phyloP scores from a whole-genome alignment of 64 coral and sea anemone genomes.

The Montipora cactus region DNA sequence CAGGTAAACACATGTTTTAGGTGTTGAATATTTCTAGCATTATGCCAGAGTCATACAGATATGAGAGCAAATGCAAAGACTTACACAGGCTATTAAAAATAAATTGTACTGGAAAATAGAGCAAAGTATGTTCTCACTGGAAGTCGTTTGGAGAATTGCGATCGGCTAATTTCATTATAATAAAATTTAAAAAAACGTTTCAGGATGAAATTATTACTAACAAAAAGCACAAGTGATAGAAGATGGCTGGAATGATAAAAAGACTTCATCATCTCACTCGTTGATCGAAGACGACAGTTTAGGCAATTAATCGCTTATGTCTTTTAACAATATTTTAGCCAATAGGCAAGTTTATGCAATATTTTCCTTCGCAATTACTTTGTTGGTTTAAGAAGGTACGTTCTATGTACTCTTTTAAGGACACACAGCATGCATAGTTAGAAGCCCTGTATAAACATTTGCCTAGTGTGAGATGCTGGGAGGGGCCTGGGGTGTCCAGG shows the following conservation, averaged over 20 bases:
- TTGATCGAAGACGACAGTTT: not conserved
- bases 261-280: constrained; percentile 9
- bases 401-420: not conserved
- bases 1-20: constrained; percentile 23
- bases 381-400: not conserved
- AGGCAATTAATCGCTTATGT: not conserved
- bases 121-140: not conserved
- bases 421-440: not conserved
- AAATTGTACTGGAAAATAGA: constrained; percentile 12
- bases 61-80: constrained; percentile 13
- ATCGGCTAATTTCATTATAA: not conserved
- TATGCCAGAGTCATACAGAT: not conserved
- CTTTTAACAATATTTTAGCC: not conserved
- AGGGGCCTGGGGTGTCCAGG: constrained; percentile 12
- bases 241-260: not conserved
- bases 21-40: constrained; percentile 7
- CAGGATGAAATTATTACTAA: not conserved
- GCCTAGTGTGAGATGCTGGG: constrained; percentile 5
- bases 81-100: not conserved
- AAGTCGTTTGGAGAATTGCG: not conserved
- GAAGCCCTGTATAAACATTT: not conserved
- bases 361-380: not conserved
- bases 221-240: constrained; percentile 9
- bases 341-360: constrained; percentile 1
- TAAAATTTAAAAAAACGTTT: not conserved